Conservation (phyloP, 2,888 invertebrate genomes). For the Pseudococcus viburni region DNA sequence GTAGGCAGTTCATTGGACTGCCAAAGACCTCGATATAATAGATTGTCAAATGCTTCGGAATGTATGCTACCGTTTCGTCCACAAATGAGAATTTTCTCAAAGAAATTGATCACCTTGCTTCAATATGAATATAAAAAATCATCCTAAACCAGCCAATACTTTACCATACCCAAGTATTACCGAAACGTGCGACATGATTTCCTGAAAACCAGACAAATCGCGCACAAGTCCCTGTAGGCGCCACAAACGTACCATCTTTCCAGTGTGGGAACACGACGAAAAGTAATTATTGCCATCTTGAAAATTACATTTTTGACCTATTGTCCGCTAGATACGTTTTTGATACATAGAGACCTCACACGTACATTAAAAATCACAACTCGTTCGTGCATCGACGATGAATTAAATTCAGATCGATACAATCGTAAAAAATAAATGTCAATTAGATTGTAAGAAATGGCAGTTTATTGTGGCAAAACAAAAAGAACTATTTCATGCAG, state of each 20-base stretch:
- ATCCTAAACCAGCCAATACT: not conserved
- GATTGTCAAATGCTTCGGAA: not conserved
- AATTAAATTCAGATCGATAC: conserved; percentile 42
- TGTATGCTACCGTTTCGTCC: not conserved
- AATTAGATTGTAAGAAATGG: conserved; percentile 22
- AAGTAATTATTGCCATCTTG: conserved; percentile 19
- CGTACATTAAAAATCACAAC: conserved; percentile 28
- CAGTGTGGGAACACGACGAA: not conserved
- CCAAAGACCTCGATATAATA: not conserved
- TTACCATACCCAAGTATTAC: not conserved
- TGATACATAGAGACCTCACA: not conserved
- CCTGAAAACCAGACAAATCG: not conserved
- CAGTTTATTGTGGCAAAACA: conserved; percentile 36
- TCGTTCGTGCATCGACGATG: conserved; percentile 20
- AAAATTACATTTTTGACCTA: conserved; percentile 42
- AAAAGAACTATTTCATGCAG: conserved; percentile 28
- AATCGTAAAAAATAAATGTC: conserved; percentile 32
- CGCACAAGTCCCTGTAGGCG: not conserved
- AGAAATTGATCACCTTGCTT: not conserved
- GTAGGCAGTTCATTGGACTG: not conserved
- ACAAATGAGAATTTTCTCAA: not conserved
- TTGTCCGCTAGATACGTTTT: conserved; percentile 30
- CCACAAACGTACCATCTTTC: not conserved
- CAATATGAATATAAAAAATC: not conserved
- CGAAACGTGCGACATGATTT: conserved; percentile 18